These are phyloP conservation scores for Stercorarius parasiticus DNA, from an alignment of 2,113 vertebrate genomes.

Conservation along the genomic window DNA sequence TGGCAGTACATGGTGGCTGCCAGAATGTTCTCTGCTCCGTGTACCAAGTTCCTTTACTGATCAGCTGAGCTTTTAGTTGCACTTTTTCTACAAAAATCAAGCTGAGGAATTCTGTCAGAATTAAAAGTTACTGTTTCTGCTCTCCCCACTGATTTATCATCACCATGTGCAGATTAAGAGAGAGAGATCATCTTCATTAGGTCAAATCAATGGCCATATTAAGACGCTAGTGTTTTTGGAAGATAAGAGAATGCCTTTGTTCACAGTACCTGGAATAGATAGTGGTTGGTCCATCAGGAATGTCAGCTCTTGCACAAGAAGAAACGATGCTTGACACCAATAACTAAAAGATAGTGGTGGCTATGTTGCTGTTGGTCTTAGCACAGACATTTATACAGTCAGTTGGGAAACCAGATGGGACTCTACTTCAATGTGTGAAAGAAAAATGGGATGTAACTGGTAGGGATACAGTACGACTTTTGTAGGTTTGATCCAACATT, in stretches of 20 bases:
- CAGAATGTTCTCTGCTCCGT: not conserved
- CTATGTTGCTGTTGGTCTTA: not conserved
- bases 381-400: not conserved
- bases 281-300: not conserved
- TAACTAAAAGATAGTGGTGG: fast-evolving
- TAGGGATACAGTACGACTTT: not conserved
- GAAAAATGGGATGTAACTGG: not conserved
- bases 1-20: not conserved
- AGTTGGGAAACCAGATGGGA: not conserved
- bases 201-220: not conserved
- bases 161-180: not conserved
- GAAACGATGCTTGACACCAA: not conserved
- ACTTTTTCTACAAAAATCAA: not conserved
- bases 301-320: not conserved
- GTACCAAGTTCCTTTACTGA: not conserved
- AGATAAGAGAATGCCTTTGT: not conserved
- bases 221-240: not conserved
- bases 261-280: not conserved
- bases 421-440: not conserved
- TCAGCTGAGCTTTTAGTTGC: not conserved
- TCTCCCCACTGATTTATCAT: not conserved
- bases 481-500: not conserved
- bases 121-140: not conserved
- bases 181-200: not conserved
- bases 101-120: not conserved